Base-by-base conservation (phyloP, 1,140 invertebrate genomes). In the Ylistrum balloti region DNA sequence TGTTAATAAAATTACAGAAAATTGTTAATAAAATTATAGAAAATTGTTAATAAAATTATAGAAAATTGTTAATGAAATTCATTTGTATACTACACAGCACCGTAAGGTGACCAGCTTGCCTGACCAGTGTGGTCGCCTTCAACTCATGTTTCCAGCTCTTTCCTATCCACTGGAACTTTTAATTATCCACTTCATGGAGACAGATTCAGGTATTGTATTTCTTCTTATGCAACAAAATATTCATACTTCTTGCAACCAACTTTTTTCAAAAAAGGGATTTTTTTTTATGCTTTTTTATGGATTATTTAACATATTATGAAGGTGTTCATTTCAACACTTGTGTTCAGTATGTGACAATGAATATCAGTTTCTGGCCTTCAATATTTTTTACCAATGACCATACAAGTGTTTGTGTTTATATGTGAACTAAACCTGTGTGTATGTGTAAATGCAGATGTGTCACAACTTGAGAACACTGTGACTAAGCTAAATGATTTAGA, bases 151-250 rank as follows among this genome's bases (percentile, higher is more conserved):
- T 87, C 93, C 93, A 17, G 33, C 32, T 74, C 33, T 91, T 15
- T 32, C 86, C 34, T 88, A 91, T 86, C 93, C 93, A 5, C 17
- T 89, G 48, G 92, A 94, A 85, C 89, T 89, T 15, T 28, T 92
- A 22, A 45, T 93, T 11, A 41, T 89, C 33, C 38, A 91, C 15
- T 45, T 89, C 17, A 33, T 94, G 33, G 93, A 93, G 38, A 88
- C 45, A 86, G 87, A 92, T 28, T 88, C 92, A 87, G 89, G 92
- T 92, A 91, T 15, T 87, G 33, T 28, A 13, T 35, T 87, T 34
- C 33, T 87, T 87, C 28, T 45, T 45, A 17, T 45, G 13, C 35
- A 7, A 38, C 13, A 13, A 45, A 9, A 45, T 45, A 45, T 1
- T 45, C 17, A 45, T 45, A 45, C 17, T 45, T 17, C 41, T 17